Base-by-base conservation (phyloP, 2,797 vertebrate genomes). In the Gymnothorax reevesii region DNA sequence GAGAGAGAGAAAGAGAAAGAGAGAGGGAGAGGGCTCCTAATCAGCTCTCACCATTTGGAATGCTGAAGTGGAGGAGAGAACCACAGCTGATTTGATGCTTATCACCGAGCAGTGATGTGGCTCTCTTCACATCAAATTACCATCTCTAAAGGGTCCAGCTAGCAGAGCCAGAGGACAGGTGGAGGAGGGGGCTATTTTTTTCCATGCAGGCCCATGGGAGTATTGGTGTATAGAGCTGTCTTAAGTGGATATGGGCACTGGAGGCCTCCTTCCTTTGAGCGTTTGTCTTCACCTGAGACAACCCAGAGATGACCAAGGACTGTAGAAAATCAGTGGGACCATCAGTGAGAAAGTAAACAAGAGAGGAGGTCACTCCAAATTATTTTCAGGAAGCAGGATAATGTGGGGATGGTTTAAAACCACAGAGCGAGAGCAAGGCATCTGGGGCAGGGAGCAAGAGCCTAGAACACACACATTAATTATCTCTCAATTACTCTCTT, bases 401-500 rank as follows among this genome's bases (percentile, higher is more conserved):
- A 80, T 80, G 10, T 22, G 42, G 33, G 77, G 49, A n/a, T 54
- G 77, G 20, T 88, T 77, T 60, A 64, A 69, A 75, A 69, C 82
- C 66, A 88, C 73, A 87, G 88, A 79, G 82, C 80, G 60, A 87
- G 88, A 79, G 82, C 80, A 57, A 83, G 85, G 91, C 85, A 85
- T 85, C 49, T 7, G 25, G 83, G 80, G 82, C 89, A 86, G 89
- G 89, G 84, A 84, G 84, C 87, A 83, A 57, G 75, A 90, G 88
- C 86, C 86, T 82, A 84, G 84, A 83, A 64, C 90, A 90, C 88
- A 89, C 86, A 83, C 90, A 88, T 91, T 92, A 90, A 87, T 90
- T 91, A 89, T 89, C 87, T 91, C 91, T 92, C 88, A 92, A 90
- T 93, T 92, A 92, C 86, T 88, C 89, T 62, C 85, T 89, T 89